A percentile compares a stretch with the other conserved stretches of the same genome.
These are phyloP conservation scores for Geococcyx californianus DNA, from an alignment of 2,113 vertebrate genomes.

Conservation along the genomic window DNA sequence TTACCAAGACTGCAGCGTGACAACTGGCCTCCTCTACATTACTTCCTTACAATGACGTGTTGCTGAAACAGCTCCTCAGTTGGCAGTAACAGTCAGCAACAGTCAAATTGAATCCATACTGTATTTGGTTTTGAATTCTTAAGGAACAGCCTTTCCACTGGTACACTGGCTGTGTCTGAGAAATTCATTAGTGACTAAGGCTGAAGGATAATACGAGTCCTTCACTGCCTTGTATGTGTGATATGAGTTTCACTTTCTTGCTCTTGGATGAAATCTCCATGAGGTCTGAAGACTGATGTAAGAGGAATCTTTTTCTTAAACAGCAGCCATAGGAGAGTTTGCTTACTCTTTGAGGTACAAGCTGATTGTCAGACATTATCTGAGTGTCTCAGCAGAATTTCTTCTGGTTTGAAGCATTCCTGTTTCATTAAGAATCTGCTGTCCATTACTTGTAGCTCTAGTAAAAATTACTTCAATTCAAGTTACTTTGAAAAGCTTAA, in stretches of 20 bases:
- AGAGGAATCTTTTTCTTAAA: background rate
- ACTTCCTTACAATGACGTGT: background rate
- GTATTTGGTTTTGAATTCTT: background rate
- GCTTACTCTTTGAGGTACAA: background rate
- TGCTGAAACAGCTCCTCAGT: background rate
- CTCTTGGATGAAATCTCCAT: background rate
- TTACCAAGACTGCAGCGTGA: background rate
- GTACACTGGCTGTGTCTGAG: background rate
- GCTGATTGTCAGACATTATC: conserved; percentile 11
- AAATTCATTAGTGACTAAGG: background rate
- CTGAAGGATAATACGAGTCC: background rate
- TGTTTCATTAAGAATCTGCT: conserved; percentile 59
- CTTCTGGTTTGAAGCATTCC: conserved; percentile 11
- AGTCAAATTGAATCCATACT: background rate
- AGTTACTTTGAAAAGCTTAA: conserved; percentile 44
- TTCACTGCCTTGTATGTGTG: background rate
- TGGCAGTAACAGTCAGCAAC: background rate
- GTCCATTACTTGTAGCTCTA: conserved; percentile 40
- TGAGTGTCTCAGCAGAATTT: conserved; percentile 15
- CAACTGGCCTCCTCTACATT: background rate
- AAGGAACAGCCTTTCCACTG: background rate
- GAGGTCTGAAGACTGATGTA: background rate
- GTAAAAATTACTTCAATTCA: conserved; percentile 45
- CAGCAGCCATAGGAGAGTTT: background rate
- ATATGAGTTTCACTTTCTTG: background rate